phyloP scores from a whole-genome alignment of 53 echinoderm and acorn worm species.

The Henricia sp. region DNA sequence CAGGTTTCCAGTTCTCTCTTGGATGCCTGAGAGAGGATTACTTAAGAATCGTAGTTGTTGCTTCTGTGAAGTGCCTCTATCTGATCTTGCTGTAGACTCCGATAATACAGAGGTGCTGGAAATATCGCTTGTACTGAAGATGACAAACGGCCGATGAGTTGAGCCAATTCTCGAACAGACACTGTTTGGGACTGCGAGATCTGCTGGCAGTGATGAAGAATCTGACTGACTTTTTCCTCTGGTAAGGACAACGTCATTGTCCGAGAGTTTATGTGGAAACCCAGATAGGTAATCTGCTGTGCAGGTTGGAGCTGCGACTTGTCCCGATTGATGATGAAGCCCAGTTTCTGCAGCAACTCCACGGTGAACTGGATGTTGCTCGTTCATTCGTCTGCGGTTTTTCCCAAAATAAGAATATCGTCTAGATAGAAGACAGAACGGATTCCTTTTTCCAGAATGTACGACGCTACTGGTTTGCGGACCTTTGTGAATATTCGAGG shows the following conservation, averaged over 20 bases:
- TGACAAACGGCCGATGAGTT: background rate
- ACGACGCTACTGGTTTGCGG: constrained; percentile 42
- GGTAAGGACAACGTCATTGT: constrained; percentile 17
- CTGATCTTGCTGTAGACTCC: constrained; percentile 3
- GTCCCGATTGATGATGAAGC: background rate
- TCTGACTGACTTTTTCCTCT: background rate
- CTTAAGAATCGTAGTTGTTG: constrained; percentile 7
- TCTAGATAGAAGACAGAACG: constrained; percentile 37
- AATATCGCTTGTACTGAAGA: constrained; percentile 30
- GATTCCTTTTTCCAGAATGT: constrained; percentile 13
- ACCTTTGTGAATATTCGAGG: constrained; percentile 57
- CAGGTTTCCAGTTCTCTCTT: constrained; percentile 41
- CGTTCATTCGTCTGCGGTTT: constrained; percentile 8
- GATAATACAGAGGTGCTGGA: constrained; percentile 31
- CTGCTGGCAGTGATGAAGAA: background rate
- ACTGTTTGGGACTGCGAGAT: background rate
- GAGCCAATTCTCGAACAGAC: background rate
- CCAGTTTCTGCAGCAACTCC: background rate
- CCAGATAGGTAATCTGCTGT: background rate
- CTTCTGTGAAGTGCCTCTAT: constrained; percentile 4
- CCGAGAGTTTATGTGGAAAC: constrained; percentile 21
- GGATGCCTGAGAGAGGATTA: constrained; percentile 19
- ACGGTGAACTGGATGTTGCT: background rate
- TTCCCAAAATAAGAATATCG: constrained; percentile 1
- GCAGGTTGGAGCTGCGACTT: background rate